A percentile compares a stretch with the other conserved stretches of the same genome.
These are phyloP conservation scores for Lepidostoma basale DNA, from an alignment of 1,140 invertebrate species.

Conservation along the genomic window DNA sequence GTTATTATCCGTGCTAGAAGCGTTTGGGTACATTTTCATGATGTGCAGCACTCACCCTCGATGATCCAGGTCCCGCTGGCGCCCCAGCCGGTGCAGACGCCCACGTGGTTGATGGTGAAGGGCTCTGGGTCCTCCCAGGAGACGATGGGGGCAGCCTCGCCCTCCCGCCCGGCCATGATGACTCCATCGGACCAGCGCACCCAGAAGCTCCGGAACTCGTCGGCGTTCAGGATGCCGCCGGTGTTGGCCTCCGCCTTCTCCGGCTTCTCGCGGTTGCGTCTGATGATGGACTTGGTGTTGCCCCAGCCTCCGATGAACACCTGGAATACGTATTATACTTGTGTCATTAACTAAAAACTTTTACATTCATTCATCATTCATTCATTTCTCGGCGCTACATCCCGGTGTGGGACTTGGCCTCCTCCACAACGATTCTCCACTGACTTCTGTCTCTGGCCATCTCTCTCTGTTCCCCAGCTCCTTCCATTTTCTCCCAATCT, in stretches of 20 bases:
- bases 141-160: slow-evolving; percentile 73
- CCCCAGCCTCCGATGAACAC: slow-evolving; percentile 84
- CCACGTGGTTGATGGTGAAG: slow-evolving; percentile 73
- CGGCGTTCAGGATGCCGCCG: slow-evolving; percentile 68
- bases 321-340: too few species aligned
- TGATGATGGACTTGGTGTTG: slow-evolving; percentile 82
- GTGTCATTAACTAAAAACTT: too few species aligned
- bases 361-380: too few species aligned
- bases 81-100: slow-evolving; percentile 85
- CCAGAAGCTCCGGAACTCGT: slow-evolving; percentile 83
- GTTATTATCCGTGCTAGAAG: slow-evolving; percentile 11
- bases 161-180: slow-evolving; percentile 71
- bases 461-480: too few species aligned
- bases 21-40: slow-evolving; percentile 25
- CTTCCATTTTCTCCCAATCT: too few species aligned
- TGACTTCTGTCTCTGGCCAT: too few species aligned
- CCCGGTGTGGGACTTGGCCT: too few species aligned
- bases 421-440: too few species aligned
- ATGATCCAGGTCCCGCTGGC: slow-evolving; percentile 81
- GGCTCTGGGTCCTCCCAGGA: slow-evolving; percentile 72
- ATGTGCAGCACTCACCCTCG: slow-evolving; percentile 66
- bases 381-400: too few species aligned
- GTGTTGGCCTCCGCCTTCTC: slow-evolving; percentile 76
- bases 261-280: slow-evolving; percentile 77
- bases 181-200: slow-evolving; percentile 75